These are phyloP conservation scores for Gryllus longicercus DNA, from an alignment of 2,888 invertebrate genomes.

Conservation along the genomic window DNA sequence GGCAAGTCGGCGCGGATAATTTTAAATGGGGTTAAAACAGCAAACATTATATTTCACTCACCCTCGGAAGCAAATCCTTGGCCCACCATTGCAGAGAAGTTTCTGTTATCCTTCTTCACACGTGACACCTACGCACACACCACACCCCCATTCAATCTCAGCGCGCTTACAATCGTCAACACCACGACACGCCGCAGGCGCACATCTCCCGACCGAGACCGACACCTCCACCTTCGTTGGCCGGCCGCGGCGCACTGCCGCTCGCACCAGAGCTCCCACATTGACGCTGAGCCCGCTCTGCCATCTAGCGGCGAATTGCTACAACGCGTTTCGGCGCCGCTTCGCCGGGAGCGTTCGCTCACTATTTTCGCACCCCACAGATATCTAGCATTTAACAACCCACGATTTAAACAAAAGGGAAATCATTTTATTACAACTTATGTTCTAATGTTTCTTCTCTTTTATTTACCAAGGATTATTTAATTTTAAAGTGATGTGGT, in stretches of 20 bases:
- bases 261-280: background rate
- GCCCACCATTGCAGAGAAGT: background rate
- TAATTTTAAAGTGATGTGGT: too few relatives aligned
- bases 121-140: background rate
- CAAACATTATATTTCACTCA: background rate
- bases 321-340: too few relatives aligned
- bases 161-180: background rate
- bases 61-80: background rate
- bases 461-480: too few relatives aligned
- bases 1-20: too few relatives aligned
- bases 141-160: slow-evolving; percentile 11
- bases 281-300: background rate
- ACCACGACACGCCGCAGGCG: background rate
- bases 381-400: too few relatives aligned
- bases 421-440: too few relatives aligned
- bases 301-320: background rate
- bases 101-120: slow-evolving; percentile 10
- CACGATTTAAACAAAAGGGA: too few relatives aligned
- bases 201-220: background rate
- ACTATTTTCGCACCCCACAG: too few relatives aligned
- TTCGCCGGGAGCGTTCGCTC: too few relatives aligned
- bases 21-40: too few relatives aligned
- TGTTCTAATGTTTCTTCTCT: too few relatives aligned
- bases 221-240: slow-evolving; percentile 3
- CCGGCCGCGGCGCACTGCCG: background rate